Percentiles rank a stretch among this genome's conserved stretches.
These are phyloP conservation scores for Cydia pomonella DNA, from an alignment of 1,140 invertebrate genomes.

Conservation along the genomic window DNA sequence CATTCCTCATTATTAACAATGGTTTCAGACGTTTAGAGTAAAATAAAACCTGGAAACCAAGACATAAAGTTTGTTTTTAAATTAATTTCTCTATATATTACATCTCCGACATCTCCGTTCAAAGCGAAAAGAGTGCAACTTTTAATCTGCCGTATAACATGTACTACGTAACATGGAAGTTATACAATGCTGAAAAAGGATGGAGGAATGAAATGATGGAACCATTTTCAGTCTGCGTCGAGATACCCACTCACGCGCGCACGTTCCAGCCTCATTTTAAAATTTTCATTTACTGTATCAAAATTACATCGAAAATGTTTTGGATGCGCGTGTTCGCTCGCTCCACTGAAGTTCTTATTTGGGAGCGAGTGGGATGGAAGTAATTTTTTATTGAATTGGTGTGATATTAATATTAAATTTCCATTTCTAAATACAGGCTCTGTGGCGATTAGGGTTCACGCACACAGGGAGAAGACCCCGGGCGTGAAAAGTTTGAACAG, in stretches of 20 bases:
- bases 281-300: neutral
- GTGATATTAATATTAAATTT: neutral
- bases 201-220: conserved; percentile 73
- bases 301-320: neutral
- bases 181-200: conserved; percentile 74
- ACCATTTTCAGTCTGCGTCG: conserved; percentile 72
- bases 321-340: neutral
- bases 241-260: conserved; percentile 57
- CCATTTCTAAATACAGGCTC: neutral
- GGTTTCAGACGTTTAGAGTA: neutral
- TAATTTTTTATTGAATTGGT: neutral
- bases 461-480: conserved; percentile 45
- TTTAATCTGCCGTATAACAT: conserved; percentile 19
- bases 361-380: neutral
- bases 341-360: neutral
- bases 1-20: no score
- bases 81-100: neutral
- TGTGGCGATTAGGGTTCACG: conserved; percentile 42
- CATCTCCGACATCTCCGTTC: conserved; percentile 1
- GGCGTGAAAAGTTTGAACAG: conserved; percentile 78
- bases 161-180: conserved; percentile 48
- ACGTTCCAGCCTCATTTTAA: neutral
- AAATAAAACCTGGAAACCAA: neutral
- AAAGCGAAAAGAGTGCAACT: conserved; percentile 15
- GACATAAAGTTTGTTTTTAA: neutral